These are phyloP conservation scores for Genyomyrus donnyi DNA, from an alignment of 2,113 vertebrate genomes.

Conservation along the genomic window DNA sequence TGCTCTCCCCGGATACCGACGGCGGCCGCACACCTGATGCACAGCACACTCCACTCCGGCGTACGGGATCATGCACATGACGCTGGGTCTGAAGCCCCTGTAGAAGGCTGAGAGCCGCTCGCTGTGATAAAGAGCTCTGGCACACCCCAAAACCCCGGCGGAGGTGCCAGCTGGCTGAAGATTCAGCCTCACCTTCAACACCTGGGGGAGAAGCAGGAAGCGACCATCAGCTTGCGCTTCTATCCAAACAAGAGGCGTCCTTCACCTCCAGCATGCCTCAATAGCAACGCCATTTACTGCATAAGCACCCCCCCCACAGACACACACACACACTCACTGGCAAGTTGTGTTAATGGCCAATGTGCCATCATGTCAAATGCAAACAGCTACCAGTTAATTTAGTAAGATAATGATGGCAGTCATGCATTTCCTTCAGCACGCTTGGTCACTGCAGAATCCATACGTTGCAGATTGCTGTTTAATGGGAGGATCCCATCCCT, in stretches of 20 bases:
- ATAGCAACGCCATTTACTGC: background rate
- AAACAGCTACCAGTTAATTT: background rate
- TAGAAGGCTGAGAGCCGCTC: constrained; percentile 58
- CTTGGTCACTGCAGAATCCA: background rate
- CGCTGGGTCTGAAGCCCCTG: constrained; percentile 60
- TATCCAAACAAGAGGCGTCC: background rate
- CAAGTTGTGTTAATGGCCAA: background rate
- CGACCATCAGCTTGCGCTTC: background rate
- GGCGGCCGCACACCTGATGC: constrained; percentile 49
- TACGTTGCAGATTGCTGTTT: background rate
- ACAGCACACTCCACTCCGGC: constrained; percentile 64
- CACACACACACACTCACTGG: background rate
- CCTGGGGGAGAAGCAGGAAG: constrained; percentile 33
- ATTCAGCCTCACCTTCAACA: constrained; percentile 62
- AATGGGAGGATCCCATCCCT: background rate
- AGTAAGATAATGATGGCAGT: background rate
- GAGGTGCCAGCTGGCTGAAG: constrained; percentile 49
- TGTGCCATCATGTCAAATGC: background rate
- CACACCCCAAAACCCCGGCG: constrained; percentile 43
- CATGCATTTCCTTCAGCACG: background rate
- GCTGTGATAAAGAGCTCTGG: constrained; percentile 46
- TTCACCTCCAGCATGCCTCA: background rate
- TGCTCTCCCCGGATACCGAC: background rate
- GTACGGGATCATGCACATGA: constrained; percentile 65
- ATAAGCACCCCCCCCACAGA: background rate